These are phyloP conservation scores for Thalpophila matura DNA, from an alignment of 2,888 invertebrate species.

Conservation along the genomic window DNA sequence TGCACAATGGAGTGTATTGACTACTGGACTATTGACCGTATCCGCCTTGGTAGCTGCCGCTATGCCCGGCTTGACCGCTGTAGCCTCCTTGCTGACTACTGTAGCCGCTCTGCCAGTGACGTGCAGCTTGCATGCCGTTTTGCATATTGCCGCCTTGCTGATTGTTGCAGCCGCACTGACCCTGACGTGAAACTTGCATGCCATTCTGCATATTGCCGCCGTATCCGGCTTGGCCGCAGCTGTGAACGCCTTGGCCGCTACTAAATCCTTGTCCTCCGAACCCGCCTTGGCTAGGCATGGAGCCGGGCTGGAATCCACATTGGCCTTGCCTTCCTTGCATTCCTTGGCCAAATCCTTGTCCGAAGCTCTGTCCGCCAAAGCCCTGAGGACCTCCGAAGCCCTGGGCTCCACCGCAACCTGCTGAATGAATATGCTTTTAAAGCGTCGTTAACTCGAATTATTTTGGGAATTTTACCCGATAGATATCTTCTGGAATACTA, in stretches of 20 bases:
- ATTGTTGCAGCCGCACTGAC: slow-evolving; percentile 46
- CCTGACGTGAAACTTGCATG: slow-evolving; percentile 41
- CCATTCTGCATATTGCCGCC: slow-evolving; percentile 49
- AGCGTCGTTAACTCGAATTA: too few species aligned
- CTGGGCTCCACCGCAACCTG: slow-evolving; percentile 48
- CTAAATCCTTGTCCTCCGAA: slow-evolving; percentile 35
- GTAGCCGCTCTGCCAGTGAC: slow-evolving; percentile 44
- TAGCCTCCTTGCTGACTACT: slow-evolving; percentile 52
- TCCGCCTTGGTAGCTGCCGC: slow-evolving; percentile 54
- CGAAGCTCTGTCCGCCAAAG: slow-evolving; percentile 46
- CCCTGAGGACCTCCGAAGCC: slow-evolving; percentile 52
- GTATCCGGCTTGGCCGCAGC: slow-evolving; percentile 38
- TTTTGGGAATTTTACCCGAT: too few species aligned
- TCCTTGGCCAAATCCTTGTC: slow-evolving; percentile 51
- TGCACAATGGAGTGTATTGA: slow-evolving; percentile 39
- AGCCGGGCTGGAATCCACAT: slow-evolving; percentile 35
- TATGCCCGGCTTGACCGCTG: slow-evolving; percentile 43
- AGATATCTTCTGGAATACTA: too few species aligned
- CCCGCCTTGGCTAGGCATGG: slow-evolving; percentile 47
- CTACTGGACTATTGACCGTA: slow-evolving; percentile 53
- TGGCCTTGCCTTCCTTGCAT: slow-evolving; percentile 46
- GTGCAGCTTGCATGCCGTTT: slow-evolving; percentile 53
- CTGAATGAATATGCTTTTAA: neutral
- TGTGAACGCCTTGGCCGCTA: slow-evolving; percentile 38
- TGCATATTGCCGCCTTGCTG: slow-evolving; percentile 43